Conservation (phyloP, 2,113 vertebrate species). For the Cyanistes caeruleus region DNA sequence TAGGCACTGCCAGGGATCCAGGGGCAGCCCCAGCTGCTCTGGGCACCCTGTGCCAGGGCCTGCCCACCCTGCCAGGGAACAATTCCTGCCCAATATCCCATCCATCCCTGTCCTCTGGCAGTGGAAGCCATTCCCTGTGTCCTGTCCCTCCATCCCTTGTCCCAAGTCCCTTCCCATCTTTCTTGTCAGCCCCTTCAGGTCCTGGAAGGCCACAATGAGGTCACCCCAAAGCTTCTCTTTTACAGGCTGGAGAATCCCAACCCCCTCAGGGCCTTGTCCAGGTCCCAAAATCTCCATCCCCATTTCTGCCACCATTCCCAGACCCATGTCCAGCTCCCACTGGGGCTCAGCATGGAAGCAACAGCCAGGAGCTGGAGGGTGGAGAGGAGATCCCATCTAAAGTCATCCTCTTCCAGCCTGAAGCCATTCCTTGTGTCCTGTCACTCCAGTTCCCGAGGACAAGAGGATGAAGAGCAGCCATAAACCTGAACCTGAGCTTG, state of each 20-base stretch:
- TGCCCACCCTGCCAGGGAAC: neutral
- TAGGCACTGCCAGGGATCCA: neutral
- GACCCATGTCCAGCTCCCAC: neutral
- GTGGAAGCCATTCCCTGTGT: neutral
- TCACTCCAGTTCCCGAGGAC: neutral
- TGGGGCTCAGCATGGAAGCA: neutral
- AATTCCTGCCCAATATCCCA: neutral
- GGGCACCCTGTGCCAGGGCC: neutral
- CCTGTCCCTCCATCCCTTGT: neutral
- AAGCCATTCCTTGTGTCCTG: neutral
- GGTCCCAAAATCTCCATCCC: neutral
- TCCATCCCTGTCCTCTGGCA: neutral
- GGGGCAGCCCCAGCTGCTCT: neutral
- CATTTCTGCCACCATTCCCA: accelerated
- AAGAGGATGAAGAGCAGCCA: neutral
- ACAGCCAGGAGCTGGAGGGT: neutral
- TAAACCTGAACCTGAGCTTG: neutral
- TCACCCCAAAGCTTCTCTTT: neutral
- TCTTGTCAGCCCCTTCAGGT: neutral
- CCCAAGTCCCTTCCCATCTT: neutral
- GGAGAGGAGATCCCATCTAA: neutral
- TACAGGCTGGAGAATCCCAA: neutral
- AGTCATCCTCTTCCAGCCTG: neutral
- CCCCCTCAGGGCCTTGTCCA: neutral
- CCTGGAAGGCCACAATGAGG: neutral